Conservation (phyloP, 2,888 invertebrate species). For the Dione vanillae region DNA sequence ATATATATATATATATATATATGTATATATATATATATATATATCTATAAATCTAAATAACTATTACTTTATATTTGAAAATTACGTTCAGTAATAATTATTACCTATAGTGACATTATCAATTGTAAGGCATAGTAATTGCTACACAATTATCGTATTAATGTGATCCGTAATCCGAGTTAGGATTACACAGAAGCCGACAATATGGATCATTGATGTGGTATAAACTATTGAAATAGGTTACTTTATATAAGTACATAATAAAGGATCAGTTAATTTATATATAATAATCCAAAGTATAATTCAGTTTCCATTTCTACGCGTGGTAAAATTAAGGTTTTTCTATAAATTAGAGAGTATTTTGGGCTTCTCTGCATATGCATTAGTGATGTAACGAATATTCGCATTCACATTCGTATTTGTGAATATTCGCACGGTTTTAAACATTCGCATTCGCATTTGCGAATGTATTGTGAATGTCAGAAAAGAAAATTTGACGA, state of each 20-base stretch:
- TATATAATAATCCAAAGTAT: background rate
- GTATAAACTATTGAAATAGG: constrained; percentile 19
- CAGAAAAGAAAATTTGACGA: no score
- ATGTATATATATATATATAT: no score
- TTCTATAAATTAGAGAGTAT: no score
- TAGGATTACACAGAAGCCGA: constrained; percentile 23
- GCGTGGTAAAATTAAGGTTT: no score
- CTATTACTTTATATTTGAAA: background rate
- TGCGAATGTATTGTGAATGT: no score
- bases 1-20: no score
- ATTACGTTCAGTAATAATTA: background rate
- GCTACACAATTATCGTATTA: constrained; percentile 16
- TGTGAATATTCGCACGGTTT: no score
- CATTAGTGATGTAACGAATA: no score
- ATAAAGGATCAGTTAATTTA: constrained; percentile 4
- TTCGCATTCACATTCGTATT: no score
- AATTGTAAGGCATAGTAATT: constrained; percentile 17
- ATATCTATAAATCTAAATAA: no score
- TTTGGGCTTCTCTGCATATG: background rate
- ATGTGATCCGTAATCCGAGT: constrained; percentile 17
- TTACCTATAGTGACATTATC: background rate
- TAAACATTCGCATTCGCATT: no score
- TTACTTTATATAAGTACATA: constrained; percentile 2
- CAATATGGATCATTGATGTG: constrained; percentile 11
- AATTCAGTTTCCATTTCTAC: background rate